phyloP scores from a whole-genome alignment of 2,888 invertebrate species.

The Caenorhabditis japonica region DNA sequence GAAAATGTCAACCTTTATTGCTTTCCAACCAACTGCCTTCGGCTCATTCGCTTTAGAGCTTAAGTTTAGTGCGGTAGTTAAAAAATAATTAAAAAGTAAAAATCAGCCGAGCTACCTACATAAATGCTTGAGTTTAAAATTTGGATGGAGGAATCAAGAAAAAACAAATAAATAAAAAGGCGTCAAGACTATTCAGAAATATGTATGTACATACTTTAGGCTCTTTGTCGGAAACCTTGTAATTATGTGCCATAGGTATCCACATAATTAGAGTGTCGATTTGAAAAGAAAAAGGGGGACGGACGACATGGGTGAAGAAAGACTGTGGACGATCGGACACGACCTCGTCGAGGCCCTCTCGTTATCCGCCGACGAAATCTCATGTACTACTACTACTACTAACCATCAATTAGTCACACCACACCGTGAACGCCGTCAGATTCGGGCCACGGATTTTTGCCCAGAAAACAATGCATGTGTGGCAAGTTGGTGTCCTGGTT shows the following conservation, averaged over 20 bases:
- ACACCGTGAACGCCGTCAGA: conserved; percentile 53
- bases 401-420: conserved; percentile 59
- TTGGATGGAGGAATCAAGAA: neutral
- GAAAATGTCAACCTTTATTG: conserved; percentile 36
- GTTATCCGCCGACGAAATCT: conserved; percentile 53
- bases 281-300: conserved; percentile 8
- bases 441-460: conserved; percentile 42
- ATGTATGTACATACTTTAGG: too few species aligned
- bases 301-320: conserved; percentile 13
- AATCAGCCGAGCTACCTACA: neutral
- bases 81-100: neutral
- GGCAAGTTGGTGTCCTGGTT: conserved; percentile 38
- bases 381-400: conserved; percentile 57
- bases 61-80: neutral
- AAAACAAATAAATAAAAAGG: neutral
- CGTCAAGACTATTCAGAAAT: too few species aligned
- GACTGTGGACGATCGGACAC: conserved; percentile 40
- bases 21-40: conserved; percentile 27
- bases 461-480: conserved; percentile 12
- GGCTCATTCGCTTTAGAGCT: conserved; percentile 1
- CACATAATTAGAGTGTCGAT: conserved; percentile 44
- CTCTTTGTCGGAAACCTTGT: conserved; percentile 28
- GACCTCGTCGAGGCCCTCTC: conserved; percentile 36
- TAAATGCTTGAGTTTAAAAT: too few species aligned
- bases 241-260: conserved; percentile 16